A percentile compares a stretch with the other conserved stretches of the same genome.
These are phyloP conservation scores for Holocentrus rufus DNA, from an alignment of 2,797 vertebrate species.

Conservation along the genomic window DNA sequence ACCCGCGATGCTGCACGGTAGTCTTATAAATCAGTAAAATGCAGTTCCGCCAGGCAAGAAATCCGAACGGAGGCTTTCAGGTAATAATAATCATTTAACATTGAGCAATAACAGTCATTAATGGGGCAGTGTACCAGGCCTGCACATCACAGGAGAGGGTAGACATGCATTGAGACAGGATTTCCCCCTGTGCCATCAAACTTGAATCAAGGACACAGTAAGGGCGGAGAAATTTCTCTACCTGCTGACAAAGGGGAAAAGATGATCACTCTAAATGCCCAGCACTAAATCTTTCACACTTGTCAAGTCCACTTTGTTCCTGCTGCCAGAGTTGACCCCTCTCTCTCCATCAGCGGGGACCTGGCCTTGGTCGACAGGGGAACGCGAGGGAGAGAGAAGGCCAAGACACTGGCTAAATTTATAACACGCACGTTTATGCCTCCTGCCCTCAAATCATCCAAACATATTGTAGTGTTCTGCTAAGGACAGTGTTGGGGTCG, in stretches of 20 bases:
- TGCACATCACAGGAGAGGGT: constrained; percentile 50
- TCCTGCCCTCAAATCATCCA: constrained; percentile 67
- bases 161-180: constrained; percentile 59
- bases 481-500: constrained; percentile 49
- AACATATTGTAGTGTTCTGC: constrained; percentile 60
- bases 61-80: constrained; percentile 34
- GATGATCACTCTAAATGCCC: constrained; percentile 81
- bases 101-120: constrained; percentile 64
- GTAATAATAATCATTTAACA: constrained; percentile 55
- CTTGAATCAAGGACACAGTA: constrained; percentile 73
- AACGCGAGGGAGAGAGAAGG: constrained; percentile 48
- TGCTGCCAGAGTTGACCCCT: constrained; percentile 72
- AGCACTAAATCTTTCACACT: constrained; percentile 83
- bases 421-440: constrained; percentile 65
- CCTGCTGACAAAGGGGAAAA: constrained; percentile 82
- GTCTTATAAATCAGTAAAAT: constrained; percentile 39
- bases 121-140: constrained; percentile 27
- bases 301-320: constrained; percentile 82
- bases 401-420: constrained; percentile 74
- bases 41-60: constrained; percentile 35
- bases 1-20: constrained; percentile 31
- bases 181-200: constrained; percentile 66
- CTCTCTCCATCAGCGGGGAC: constrained; percentile 71
- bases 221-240: constrained; percentile 70
- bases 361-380: constrained; percentile 65